These are phyloP conservation scores for Zoanthus solanderi DNA, from an alignment of 92 coral and sea anemone genomes.

Conservation along the genomic window DNA sequence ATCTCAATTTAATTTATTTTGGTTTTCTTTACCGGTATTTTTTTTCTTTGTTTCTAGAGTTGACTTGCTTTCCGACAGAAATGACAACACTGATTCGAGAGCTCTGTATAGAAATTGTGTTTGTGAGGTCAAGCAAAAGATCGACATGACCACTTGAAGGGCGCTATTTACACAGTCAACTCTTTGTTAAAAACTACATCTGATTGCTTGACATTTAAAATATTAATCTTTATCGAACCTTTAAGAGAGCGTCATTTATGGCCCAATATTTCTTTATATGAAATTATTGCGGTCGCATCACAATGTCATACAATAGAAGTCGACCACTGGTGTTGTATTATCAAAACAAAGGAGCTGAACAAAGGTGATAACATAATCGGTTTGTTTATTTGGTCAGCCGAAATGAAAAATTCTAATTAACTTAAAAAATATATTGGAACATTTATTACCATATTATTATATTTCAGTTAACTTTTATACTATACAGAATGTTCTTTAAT, in stretches of 20 bases:
- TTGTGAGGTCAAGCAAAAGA: conserved; percentile 19
- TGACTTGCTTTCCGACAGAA: not conserved
- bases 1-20: not conserved
- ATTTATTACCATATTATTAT: not conserved
- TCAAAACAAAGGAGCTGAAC: conserved; percentile 22
- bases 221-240: not conserved
- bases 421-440: conserved; percentile 1
- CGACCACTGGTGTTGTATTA: not conserved
- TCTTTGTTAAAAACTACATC: not conserved
- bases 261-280: not conserved
- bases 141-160: conserved; percentile 26
- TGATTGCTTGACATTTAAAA: conserved; percentile 4
- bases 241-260: not conserved
- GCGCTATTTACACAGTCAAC: not conserved
- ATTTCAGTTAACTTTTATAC: not conserved
- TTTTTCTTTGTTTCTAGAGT: not conserved
- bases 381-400: conserved; percentile 34
- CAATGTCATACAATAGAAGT: conserved; percentile 26
- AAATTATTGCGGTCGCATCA: not conserved
- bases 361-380: not conserved
- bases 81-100: not conserved
- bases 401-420: conserved; percentile 61
- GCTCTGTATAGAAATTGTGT: conserved; percentile 13
- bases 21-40: not conserved
- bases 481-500: not conserved